Percentiles rank a stretch among this genome's conserved stretches.
Evolutionary conservation across 2,888 invertebrate genomes (phyloP).

Genomic region (Eucera pruinosa): DNA sequence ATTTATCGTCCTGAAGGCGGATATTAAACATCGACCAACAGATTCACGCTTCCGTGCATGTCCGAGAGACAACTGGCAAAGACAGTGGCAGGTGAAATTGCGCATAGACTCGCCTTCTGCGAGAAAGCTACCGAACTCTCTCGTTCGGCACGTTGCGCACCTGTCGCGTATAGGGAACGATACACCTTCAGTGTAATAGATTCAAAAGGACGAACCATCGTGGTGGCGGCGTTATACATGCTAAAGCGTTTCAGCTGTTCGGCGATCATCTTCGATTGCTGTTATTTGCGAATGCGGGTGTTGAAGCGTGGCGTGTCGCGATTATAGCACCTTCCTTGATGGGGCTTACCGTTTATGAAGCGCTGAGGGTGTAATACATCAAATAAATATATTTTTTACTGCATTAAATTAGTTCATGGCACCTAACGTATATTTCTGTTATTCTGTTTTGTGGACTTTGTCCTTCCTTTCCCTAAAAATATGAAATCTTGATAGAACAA

Average conservation of each 20-base stretch:
- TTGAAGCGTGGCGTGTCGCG: background rate
- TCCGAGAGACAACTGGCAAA: conserved; percentile 35
- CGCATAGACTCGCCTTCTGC: conserved; percentile 54
- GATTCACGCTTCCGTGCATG: conserved; percentile 1
- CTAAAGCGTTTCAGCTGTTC: conserved; percentile 51
- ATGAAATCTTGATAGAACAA: too few relatives aligned
- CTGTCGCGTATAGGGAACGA: conserved; percentile 65
- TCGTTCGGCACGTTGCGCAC: conserved; percentile 56
- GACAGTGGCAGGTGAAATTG: conserved; percentile 67
- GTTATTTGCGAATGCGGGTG: background rate
- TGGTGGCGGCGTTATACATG: conserved; percentile 34
- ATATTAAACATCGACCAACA: background rate
- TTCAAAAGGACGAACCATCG: conserved; percentile 34
- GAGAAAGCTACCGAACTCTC: conserved; percentile 49
- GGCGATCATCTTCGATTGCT: conserved; percentile 1
- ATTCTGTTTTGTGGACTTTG: too few relatives aligned
- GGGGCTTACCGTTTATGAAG: background rate
- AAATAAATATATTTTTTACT: too few relatives aligned
- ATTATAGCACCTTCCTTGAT: background rate
- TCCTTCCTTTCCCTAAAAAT: too few relatives aligned
- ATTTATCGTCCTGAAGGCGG: conserved; percentile 5
- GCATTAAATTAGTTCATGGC: too few relatives aligned
- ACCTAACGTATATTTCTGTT: too few relatives aligned
- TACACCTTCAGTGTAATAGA: conserved; percentile 50
- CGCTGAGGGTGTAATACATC: too few relatives aligned